Evolutionary conservation across 2,888 invertebrate genomes (phyloP), one percentile per base, ranked within the genome.

Genomic region (Anthrax anthrax): DNA sequence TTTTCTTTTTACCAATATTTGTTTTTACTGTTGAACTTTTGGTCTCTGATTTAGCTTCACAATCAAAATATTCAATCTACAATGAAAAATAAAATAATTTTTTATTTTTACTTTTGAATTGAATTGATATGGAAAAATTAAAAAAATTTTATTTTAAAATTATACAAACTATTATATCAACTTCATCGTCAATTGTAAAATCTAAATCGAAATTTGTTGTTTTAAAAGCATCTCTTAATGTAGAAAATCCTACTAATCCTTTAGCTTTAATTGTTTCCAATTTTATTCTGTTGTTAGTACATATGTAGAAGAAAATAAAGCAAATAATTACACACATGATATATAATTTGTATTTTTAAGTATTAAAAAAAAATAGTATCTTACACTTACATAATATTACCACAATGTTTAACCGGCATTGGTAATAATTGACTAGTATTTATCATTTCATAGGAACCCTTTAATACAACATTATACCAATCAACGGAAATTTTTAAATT

Each of bases 401-500:
- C 51, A 32, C 40, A 32, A 36, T 40, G 43, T 19, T 39, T 38
- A 17, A 51, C 51, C 18, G 51, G 51, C 3, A 51, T n/a, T 17
- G 49, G 16, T 39, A 47, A 44, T n/a, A 49, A 43, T 43, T 47
- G 51, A 51, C 48, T 47, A 47, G 49, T 37, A 39, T 51, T 49
- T 9, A 43, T 44, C 46, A 51, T 49, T 38, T 51, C 48, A 42
- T 47, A 51, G 23, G 45, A 42, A 43, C 48, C 48, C 16, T 34
- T 40, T 8, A 51, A n/a, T n/a, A 18, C 18, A 27, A 49, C 43
- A 39, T 47, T 48, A 13, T 51, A 45, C 51, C 51, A 51, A 37
- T 51, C 51, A 19, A 46, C 45, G 10, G 45, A 42, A 18, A 51
- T 43, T 29, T 36, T 29, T 27, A 51, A 18, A 47, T 47, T 36